phyloP scores from a whole-genome alignment of 2,113 vertebrate species.

The Carlito syrichta region DNA sequence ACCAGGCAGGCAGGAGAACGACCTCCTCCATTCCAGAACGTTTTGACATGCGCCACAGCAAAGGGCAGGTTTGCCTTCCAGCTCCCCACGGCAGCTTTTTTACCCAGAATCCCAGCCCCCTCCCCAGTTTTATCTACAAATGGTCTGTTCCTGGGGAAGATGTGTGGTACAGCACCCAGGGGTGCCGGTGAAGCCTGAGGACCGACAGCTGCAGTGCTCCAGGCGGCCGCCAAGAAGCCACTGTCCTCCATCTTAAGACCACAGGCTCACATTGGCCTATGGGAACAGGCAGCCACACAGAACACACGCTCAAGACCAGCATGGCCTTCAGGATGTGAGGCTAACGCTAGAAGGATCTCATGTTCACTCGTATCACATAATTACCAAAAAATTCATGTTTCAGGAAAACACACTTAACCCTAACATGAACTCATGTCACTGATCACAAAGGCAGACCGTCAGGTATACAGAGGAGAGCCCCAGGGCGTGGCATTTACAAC shows the following conservation, averaged over 20 bases:
- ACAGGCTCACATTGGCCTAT: constrained; percentile 11
- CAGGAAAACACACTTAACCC: constrained; percentile 70
- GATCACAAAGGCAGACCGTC: constrained; percentile 75
- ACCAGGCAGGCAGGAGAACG: background rate
- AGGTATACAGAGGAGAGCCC: constrained; percentile 67
- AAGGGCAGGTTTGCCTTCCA: background rate
- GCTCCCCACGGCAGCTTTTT: background rate
- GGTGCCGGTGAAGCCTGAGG: background rate
- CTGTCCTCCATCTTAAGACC: background rate
- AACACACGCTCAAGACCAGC: constrained; percentile 43
- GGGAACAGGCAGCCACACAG: constrained; percentile 45
- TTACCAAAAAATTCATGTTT: constrained; percentile 74
- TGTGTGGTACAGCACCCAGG: background rate
- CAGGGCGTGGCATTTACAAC: constrained; percentile 78
- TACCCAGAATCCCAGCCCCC: background rate
- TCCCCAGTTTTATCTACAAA: background rate
- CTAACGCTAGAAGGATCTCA: constrained; percentile 68
- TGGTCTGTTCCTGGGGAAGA: background rate
- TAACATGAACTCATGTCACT: constrained; percentile 70
- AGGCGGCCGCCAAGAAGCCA: background rate
- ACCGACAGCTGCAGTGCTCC: background rate
- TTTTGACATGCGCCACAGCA: background rate
- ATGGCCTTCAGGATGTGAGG: constrained; percentile 66
- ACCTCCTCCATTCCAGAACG: background rate
- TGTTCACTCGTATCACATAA: constrained; percentile 63